Base-by-base conservation (phyloP, 2,797 vertebrate genomes). In the Myiothlypis chrysogaster region DNA sequence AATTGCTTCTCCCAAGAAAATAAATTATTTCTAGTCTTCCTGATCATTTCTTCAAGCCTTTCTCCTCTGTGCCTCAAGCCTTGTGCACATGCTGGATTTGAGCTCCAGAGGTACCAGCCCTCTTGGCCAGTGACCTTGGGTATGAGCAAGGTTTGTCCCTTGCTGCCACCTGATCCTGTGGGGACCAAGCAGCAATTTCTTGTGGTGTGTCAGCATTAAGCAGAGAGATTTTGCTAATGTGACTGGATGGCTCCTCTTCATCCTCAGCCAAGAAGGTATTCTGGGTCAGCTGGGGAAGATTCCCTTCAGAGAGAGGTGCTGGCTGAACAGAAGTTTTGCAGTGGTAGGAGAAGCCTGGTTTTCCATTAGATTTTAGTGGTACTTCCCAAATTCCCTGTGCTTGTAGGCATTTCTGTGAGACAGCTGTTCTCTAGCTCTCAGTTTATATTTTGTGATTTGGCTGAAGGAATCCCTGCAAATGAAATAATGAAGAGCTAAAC, bases 161-260 rank as follows among this genome's bases (percentile, higher is more conserved):
- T 2, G 0, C 9, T 59, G 19, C n/a, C 47, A 9, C 28, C 55
- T 50, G 32, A 30, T 70, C 30, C 64, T 49, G 25, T 30, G 6
- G 28, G n/a, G 11, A n/a, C 6, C 34, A 25, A 39, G 50, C 24
- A 64, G 23, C 35, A 39, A 35, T 60, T 79, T n/a, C n/a, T 81
- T 41, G 34, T 5, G 68, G 24, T 20, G 3, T 22, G 32, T 18
- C 32, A n/a, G 46, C 39, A 34, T 35, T 28, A 20, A 41, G 35
- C 64, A 66, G 46, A 13, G 5, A 9, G 4, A 16, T 50, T n/a
- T 46, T 75, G 21, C 28, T 23, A 17, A 14, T 0, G 0, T 20
- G 13, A 14, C 16, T 55, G 43, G 24, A 25, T 34, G 24, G 9
- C 32, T 39, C 20, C 10, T 70, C 15, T 63, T 71, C 14, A 24